Percentiles rank a stretch among this genome's conserved stretches.
Evolutionary conservation across 1,140 invertebrate genomes (phyloP).

Genomic region (Drosophila teissieri): DNA sequence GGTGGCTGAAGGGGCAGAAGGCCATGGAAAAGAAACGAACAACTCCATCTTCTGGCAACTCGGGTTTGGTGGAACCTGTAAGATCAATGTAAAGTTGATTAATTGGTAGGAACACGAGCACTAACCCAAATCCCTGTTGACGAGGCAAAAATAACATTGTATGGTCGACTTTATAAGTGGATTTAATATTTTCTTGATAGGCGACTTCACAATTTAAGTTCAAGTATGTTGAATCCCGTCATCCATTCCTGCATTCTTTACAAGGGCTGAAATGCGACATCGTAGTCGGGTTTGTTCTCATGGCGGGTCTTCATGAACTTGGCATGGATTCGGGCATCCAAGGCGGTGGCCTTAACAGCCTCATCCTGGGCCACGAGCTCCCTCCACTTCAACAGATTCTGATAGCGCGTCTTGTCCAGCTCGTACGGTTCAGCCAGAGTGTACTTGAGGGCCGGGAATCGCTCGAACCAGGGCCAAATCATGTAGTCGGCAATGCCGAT

Average conservation of each 20-base stretch:
- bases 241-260: neutral
- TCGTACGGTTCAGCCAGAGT: slow-evolving; percentile 55
- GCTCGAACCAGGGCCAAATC: slow-evolving; percentile 96
- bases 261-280: slow-evolving; percentile 84
- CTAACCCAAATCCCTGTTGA: neutral
- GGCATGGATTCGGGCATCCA: slow-evolving; percentile 89
- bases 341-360: slow-evolving; percentile 88
- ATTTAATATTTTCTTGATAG: slow-evolving; percentile 19
- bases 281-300: slow-evolving; percentile 89
- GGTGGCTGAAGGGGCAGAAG: slow-evolving; percentile 95
- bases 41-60: slow-evolving; percentile 87
- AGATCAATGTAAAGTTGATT: neutral
- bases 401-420: slow-evolving; percentile 75
- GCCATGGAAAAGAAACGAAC: slow-evolving; percentile 94
- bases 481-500: slow-evolving; percentile 95
- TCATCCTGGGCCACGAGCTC: slow-evolving; percentile 89
- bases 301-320: slow-evolving; percentile 89
- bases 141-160: neutral
- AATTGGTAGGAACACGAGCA: neutral
- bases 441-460: slow-evolving; percentile 82
- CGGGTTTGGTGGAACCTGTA: slow-evolving; percentile 88
- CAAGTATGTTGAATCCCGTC: slow-evolving; percentile 18
- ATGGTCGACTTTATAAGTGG: neutral
- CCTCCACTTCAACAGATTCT: slow-evolving; percentile 86
- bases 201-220: slow-evolving; percentile 18